Conservation (phyloP, 2,888 invertebrate genomes). For the Drosophila pegasa region DNA sequence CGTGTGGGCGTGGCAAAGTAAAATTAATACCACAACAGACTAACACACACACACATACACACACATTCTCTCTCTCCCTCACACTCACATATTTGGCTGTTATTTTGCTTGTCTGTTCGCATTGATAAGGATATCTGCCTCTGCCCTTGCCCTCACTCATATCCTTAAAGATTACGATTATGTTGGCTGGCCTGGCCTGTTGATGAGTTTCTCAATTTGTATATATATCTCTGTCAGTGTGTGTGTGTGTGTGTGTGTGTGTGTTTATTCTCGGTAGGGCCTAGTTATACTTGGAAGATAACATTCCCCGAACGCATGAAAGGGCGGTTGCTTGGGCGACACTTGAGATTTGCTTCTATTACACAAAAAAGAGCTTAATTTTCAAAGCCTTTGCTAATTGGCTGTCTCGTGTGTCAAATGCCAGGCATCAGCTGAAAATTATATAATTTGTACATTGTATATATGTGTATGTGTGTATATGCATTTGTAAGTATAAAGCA, state of each 20-base stretch:
- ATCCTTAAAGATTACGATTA: constrained; percentile 38
- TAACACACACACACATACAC: constrained; percentile 2
- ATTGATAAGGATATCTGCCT: constrained; percentile 59
- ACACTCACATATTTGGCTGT: constrained; percentile 2
- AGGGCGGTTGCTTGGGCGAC: background rate
- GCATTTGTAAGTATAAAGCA: too few relatives aligned
- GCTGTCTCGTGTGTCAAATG: background rate
- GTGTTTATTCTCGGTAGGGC: background rate
- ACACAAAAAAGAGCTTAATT: background rate
- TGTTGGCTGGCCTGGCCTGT: constrained; percentile 19
- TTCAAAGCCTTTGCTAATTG: constrained; percentile 5
- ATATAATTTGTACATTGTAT: background rate
- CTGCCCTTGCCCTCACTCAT: background rate
- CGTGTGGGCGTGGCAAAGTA: constrained; percentile 12
- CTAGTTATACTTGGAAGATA: constrained; percentile 7
- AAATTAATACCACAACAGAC: constrained; percentile 65
- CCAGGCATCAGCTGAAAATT: background rate
- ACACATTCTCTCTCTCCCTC: background rate
- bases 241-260: constrained; percentile 33
- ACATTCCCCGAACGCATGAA: background rate
- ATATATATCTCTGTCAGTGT: constrained; percentile 16
- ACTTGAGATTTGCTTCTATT: background rate
- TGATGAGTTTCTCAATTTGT: constrained; percentile 36
- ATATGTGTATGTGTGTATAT: background rate
- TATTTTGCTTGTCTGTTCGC: constrained; percentile 40